These are phyloP conservation scores for Neogale vison DNA, from an alignment of 2,113 vertebrate genomes.

Conservation along the genomic window DNA sequence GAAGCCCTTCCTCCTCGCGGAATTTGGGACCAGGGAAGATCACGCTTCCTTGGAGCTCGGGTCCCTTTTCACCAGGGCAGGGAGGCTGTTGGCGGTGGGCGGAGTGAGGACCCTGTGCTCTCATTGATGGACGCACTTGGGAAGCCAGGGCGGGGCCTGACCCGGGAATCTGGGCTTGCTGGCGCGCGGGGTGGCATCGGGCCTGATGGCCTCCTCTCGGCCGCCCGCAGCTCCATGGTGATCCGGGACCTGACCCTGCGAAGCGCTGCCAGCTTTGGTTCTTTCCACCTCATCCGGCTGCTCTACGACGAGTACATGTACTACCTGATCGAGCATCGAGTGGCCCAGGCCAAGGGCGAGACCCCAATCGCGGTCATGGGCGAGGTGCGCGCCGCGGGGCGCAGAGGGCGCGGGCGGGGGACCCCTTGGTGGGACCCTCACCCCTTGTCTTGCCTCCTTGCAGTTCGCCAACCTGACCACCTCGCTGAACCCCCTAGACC, in stretches of 20 bases:
- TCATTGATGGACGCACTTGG: fast-evolving
- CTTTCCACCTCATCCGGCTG: constrained; percentile 94
- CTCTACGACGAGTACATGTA: constrained; percentile 97
- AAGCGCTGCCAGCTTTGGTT: constrained; percentile 94
- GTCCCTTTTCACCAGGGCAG: neutral
- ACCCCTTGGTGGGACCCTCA: neutral
- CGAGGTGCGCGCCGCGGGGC: constrained; percentile 84
- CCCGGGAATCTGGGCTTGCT: neutral
- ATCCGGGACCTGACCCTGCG: constrained; percentile 95
- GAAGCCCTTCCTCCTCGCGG: neutral
- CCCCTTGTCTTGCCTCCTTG: constrained; percentile 18
- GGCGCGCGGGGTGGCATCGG: neutral
- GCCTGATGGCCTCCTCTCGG: neutral
- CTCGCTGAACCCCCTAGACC: constrained; percentile 86
- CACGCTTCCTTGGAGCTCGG: neutral
- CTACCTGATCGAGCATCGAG: constrained; percentile 95
- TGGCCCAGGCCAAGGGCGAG: constrained; percentile 93
- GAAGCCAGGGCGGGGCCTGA: neutral
- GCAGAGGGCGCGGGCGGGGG: fast-evolving
- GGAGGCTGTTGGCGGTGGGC: too few relatives aligned
- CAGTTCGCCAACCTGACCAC: constrained; percentile 91
- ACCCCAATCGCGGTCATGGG: constrained; percentile 95
- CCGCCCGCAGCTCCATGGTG: constrained; percentile 91
- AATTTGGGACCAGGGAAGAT: too few relatives aligned
- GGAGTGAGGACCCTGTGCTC: fast-evolving